phyloP scores from a whole-genome alignment of 2,113 vertebrate species.

The Aptenodytes forsteri region DNA sequence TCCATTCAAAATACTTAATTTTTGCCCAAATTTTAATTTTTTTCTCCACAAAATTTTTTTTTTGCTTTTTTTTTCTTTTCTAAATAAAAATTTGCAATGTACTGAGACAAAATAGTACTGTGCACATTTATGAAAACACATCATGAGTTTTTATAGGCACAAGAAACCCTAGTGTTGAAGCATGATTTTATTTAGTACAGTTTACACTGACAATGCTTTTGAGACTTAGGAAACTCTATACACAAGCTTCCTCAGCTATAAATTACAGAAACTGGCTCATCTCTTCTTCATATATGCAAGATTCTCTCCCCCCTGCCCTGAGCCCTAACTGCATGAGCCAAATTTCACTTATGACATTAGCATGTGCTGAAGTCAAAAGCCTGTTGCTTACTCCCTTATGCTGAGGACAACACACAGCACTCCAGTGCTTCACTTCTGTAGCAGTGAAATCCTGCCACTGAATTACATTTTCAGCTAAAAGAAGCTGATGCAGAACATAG shows the following conservation, averaged over 20 bases:
- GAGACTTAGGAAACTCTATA: neutral
- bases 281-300: neutral
- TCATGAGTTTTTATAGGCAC: neutral
- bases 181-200: neutral
- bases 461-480: neutral
- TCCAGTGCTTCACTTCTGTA: neutral
- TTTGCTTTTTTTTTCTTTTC: neutral
- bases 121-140: neutral
- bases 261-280: neutral
- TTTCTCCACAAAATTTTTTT: neutral
- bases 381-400: neutral
- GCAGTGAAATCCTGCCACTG: neutral
- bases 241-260: neutral
- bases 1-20: neutral
- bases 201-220: neutral
- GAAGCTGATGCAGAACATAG: neutral
- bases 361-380: neutral
- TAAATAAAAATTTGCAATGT: neutral
- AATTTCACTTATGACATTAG: neutral
- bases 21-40: neutral
- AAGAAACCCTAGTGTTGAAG: neutral
- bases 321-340: neutral
- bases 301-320: rapidly evolving
- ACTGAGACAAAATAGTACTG: neutral
- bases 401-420: neutral